These are phyloP conservation scores for Brenthis daphne DNA, from an alignment of 2,888 invertebrate species.

Conservation along the genomic window DNA sequence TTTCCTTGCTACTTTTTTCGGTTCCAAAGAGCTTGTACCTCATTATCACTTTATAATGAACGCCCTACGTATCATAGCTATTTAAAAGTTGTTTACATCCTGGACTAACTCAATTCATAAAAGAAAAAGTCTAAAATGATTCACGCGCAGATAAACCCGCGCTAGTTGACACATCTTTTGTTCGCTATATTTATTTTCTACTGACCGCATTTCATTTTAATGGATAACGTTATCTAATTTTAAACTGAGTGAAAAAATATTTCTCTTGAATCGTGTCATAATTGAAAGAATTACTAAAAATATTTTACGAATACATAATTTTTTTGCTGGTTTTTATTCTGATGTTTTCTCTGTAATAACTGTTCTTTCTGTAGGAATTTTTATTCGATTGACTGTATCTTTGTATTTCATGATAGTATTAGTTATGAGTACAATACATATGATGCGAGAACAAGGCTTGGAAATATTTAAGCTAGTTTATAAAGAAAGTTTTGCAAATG, in stretches of 20 bases:
- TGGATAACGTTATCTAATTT: conserved; percentile 43
- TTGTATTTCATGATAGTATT: not conserved
- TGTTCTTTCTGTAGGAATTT: too few species aligned
- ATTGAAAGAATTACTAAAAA: too few species aligned
- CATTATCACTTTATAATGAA: too few species aligned
- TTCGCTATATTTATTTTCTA: conserved; percentile 51
- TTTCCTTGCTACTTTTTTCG: too few species aligned
- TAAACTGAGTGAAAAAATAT: conserved; percentile 46
- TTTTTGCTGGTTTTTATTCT: too few species aligned
- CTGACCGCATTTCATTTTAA: conserved; percentile 55
- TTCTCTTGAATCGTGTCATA: conserved; percentile 24
- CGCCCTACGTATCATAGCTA: not conserved
- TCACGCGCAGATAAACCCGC: conserved; percentile 40
- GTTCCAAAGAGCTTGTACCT: too few species aligned
- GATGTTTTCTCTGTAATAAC: too few species aligned
- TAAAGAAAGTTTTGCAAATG: conserved; percentile 36
- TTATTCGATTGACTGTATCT: too few species aligned
- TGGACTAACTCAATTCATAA: not conserved
- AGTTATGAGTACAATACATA: not conserved
- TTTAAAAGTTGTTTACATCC: not conserved
- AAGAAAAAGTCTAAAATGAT: conserved; percentile 19
- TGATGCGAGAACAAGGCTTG: not conserved
- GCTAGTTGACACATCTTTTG: conserved; percentile 49
- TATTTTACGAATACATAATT: too few species aligned
- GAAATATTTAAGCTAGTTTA: conserved; percentile 21